Evolutionary conservation across 2,888 invertebrate species (phyloP).

Genomic region (Pseudanteris insignis): DNA sequence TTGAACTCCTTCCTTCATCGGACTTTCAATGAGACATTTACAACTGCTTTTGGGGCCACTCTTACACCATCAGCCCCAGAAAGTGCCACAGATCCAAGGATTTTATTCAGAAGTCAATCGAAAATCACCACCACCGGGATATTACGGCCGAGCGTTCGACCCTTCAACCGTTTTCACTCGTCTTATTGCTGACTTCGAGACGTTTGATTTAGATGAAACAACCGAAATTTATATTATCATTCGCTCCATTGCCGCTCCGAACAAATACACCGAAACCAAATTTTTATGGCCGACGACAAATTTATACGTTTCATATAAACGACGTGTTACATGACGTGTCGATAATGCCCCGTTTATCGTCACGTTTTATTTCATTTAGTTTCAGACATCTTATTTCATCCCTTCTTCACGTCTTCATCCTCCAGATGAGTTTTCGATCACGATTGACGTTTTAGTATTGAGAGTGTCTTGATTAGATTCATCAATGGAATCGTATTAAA

Average conservation of each 20-base stretch:
- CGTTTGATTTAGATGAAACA: conserved; percentile 38
- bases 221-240: conserved; percentile 18
- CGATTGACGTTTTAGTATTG: too few relatives aligned
- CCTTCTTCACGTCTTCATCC: too few relatives aligned
- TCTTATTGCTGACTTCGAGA: conserved; percentile 20
- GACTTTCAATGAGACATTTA: conserved; percentile 57
- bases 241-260: conserved; percentile 6
- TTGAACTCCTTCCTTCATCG: conserved; percentile 44
- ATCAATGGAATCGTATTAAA: too few relatives aligned
- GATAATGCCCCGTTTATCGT: too few relatives aligned
- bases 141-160: conserved; percentile 34
- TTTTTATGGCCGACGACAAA: conserved; percentile 3
- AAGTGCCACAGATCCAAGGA: conserved; percentile 8
- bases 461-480: too few relatives aligned
- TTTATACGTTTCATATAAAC: conserved; percentile 1
- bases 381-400: too few relatives aligned
- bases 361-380: too few relatives aligned
- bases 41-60: conserved; percentile 44
- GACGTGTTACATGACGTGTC: background rate
- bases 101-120: conserved; percentile 48
- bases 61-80: conserved; percentile 35
- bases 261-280: background rate
- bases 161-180: conserved; percentile 12
- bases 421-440: too few relatives aligned
- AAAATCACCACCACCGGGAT: conserved; percentile 45